Percentiles rank a stretch among this genome's conserved stretches.
Conservation (phyloP, 2,797 vertebrate species). For the Thaleichthys pacificus region DNA sequence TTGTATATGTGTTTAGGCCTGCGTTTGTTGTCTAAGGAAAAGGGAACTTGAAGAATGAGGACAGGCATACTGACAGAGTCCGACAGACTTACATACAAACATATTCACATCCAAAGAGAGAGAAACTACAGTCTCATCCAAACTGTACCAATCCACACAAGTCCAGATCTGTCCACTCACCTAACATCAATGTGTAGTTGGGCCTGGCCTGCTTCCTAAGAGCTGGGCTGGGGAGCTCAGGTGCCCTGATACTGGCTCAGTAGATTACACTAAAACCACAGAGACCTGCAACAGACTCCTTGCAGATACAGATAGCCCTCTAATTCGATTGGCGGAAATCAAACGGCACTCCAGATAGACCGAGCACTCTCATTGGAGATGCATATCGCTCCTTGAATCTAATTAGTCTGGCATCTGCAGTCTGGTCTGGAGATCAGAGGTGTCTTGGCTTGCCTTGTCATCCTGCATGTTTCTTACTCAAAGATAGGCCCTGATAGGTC, state of each 20-base stretch:
- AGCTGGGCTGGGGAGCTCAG: conserved; percentile 22
- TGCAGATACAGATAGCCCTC: conserved; percentile 59
- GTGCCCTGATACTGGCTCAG: conserved; percentile 33
- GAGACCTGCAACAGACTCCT: conserved; percentile 43
- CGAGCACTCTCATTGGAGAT: conserved; percentile 66
- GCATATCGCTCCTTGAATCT: conserved; percentile 69
- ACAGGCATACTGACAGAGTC: conserved; percentile 8
- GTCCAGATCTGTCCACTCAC: not conserved
- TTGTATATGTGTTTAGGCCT: conserved; percentile 31
- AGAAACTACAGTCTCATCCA: not conserved
- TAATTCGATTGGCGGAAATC: conserved; percentile 70
- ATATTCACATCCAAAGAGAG: no score
- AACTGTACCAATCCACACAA: not conserved
- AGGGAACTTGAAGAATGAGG: conserved; percentile 3
- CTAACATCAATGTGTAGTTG: not conserved
- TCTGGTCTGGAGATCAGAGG: conserved; percentile 54
- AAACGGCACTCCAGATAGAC: conserved; percentile 63
- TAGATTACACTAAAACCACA: conserved; percentile 48
- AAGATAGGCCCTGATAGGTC: not conserved
- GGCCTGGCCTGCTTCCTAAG: conserved; percentile 10
- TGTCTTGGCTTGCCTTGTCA: conserved; percentile 44
- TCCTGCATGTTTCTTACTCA: conserved; percentile 43
- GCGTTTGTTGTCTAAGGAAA: conserved; percentile 10
- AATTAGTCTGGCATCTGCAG: conserved; percentile 56
- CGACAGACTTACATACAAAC: not conserved